Conservation (phyloP, 2,888 invertebrate species). For the Parnassius orleans region DNA sequence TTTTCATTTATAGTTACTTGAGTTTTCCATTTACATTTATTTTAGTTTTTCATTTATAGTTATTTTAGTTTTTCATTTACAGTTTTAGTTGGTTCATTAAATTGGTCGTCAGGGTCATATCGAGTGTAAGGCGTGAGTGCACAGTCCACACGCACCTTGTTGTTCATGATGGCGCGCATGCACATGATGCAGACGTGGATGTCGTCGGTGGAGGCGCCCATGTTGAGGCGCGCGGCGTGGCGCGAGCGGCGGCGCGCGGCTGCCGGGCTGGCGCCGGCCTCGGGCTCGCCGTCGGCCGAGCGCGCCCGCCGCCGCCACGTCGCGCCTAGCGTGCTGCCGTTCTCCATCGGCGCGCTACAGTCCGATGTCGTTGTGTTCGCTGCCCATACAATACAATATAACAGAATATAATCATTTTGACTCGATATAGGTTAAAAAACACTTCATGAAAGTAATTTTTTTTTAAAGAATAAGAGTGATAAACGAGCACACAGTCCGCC, state of each 20-base stretch:
- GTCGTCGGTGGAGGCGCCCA: slow-evolving; percentile 98
- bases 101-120: too few relatives aligned
- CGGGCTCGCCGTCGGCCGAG: slow-evolving; percentile 56
- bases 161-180: slow-evolving; percentile 99
- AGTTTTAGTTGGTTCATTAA: too few relatives aligned
- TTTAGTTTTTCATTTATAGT: too few relatives aligned
- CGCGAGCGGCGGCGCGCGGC: slow-evolving; percentile 84
- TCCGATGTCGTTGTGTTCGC: slow-evolving; percentile 71
- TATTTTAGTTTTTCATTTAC: too few relatives aligned
- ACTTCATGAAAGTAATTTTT: too few relatives aligned
- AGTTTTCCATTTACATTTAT: too few relatives aligned
- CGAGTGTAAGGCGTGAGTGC: too few relatives aligned
- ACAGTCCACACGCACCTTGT: slow-evolving; percentile 84
- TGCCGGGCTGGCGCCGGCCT: slow-evolving; percentile 59
- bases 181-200: slow-evolving; percentile 99
- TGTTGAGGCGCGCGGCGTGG: slow-evolving; percentile 93
- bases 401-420: too few relatives aligned
- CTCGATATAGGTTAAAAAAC: too few relatives aligned
- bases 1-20: too few relatives aligned
- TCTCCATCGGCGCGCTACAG: slow-evolving; percentile 60
- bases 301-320: slow-evolving; percentile 64
- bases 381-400: slow-evolving; percentile 25
- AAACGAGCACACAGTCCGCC: too few relatives aligned
- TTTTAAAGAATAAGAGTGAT: too few relatives aligned
- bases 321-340: slow-evolving; percentile 56